Base-by-base conservation (phyloP, 2,113 vertebrate genomes). In the Perca schrenkii region DNA sequence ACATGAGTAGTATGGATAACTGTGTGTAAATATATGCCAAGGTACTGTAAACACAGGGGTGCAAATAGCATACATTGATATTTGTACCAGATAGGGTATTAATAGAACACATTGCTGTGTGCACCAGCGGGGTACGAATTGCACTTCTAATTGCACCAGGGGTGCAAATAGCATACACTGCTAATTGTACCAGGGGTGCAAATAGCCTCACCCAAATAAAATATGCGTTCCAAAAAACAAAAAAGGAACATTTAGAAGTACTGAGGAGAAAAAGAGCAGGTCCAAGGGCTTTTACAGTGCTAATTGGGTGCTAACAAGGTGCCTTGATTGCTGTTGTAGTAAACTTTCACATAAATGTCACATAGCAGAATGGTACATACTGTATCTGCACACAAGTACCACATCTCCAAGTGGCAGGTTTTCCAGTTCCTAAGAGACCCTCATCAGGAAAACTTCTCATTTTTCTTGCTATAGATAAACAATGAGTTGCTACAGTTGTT, bases 281-380 rank as follows among this genome's bases (percentile, higher is more conserved):
- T 85, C 74, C 47, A 86, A 88, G 79, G 64, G 52, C 64, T 89
- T 93, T 91, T 68, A 80, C 50, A 64, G 87, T 67, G 72, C 69
- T 92, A 93, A 94, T 88, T 93, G 85, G 86, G 94, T 94, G 91
- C 86, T 92, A 95, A 94, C 88, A 90, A 86, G 65, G 43, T 90
- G 85, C 71, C 85, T 80, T 91, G 85, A 89, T 91, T 92, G 91
- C 86, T 89, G 67, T 82, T 89, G 91, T 81, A 84, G 83, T 94
- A 94, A 95, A 94, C 78, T n/a, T 89, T 71, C 89, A 82, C 80
- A 91, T 94, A 92, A 94, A 93, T 78, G 90, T 93, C 91, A 91
- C 57, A 52, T 58, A 76, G 57, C 47, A 84, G 70, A 82, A 86
- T 62, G 65, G 43, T 68, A 86, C 88, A 76, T 84, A 31, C 22